Base-by-base conservation (phyloP, 2,797 vertebrate species). In the Paguma larvata region DNA sequence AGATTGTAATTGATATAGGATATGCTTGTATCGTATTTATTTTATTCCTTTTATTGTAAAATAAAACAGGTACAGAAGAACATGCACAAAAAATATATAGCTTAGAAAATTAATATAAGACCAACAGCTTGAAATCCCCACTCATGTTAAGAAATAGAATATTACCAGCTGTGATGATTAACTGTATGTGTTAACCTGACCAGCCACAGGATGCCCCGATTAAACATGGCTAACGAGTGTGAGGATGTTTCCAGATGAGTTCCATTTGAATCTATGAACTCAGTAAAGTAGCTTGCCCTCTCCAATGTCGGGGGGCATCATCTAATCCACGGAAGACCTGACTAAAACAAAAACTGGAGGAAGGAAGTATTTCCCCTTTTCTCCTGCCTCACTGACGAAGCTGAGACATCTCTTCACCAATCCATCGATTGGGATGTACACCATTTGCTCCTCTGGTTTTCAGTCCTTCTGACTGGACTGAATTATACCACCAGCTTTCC, bases 1-100 rank as follows among this genome's bases (percentile, higher is more conserved):
- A 94, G 70, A 38, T 53, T 95, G 85, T 93, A 79, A 87, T 91
- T 96, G 34, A 89, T 86, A 95, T 72, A 70, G 6, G 10, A 82
- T 79, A 93, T 56, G 9, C 44, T 85, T 78, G 44, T 34, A 93
- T 34, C 53, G 93, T 87, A 80, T 90, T 65, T 80, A 56, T 46
- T 65, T 48, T 65, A 79, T 92, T 63, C 32, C 25, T 83, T 91
- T 89, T 79, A 79, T 56, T 87, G 12, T 82, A 95, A 96, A 93
- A 82, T 85, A 78, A 96, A 95, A 38, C 21, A 46, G 25, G 32
- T 73, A 62, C 30, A 62, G 44, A 86, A 96, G 89, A 62, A 48
- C 32, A 84, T 51, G 67, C 25, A 85, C 51, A 77, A 80, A 53
- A 94, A 89, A 73, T 67, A 9, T 27, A 67, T 51, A 85, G 30